phyloP scores from a whole-genome alignment of 2,797 vertebrate species.

The Lutjanus campechanus region DNA sequence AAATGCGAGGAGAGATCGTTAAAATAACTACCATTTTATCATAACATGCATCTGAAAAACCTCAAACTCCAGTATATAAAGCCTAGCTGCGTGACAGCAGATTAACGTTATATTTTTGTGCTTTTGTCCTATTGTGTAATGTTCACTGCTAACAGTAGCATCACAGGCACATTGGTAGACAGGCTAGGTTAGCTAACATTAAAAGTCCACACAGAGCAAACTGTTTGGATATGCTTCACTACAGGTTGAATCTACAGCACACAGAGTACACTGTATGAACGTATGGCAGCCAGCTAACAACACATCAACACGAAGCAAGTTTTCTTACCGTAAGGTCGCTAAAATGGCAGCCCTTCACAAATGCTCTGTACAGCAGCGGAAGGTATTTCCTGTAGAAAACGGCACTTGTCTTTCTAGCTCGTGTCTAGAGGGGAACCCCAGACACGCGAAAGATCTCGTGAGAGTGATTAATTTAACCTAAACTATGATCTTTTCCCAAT shows the following conservation, averaged over 20 bases:
- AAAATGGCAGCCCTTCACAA: slow-evolving; percentile 88
- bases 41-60: fast-evolving
- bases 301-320: slow-evolving; percentile 48
- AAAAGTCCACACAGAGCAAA: neutral
- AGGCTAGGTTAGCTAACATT: slow-evolving; percentile 24
- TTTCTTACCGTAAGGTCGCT: slow-evolving; percentile 89
- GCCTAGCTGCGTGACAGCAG: fast-evolving
- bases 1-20: neutral
- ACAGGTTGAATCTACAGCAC: fast-evolving
- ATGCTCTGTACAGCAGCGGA: slow-evolving; percentile 48
- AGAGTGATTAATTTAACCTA: no score
- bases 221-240: fast-evolving
- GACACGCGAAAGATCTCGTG: no score
- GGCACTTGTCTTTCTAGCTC: neutral
- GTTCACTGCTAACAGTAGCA: slow-evolving; percentile 35
- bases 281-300: neutral
- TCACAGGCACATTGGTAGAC: neutral
- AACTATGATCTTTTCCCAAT: no score
- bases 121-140: neutral
- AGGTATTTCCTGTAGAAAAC: slow-evolving; percentile 81
- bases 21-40: neutral
- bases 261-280: fast-evolving
- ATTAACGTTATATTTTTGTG: neutral
- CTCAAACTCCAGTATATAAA: neutral
- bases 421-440: neutral